Base-by-base conservation (phyloP, 2,888 invertebrate species). In the Caenorhabditis becei region DNA sequence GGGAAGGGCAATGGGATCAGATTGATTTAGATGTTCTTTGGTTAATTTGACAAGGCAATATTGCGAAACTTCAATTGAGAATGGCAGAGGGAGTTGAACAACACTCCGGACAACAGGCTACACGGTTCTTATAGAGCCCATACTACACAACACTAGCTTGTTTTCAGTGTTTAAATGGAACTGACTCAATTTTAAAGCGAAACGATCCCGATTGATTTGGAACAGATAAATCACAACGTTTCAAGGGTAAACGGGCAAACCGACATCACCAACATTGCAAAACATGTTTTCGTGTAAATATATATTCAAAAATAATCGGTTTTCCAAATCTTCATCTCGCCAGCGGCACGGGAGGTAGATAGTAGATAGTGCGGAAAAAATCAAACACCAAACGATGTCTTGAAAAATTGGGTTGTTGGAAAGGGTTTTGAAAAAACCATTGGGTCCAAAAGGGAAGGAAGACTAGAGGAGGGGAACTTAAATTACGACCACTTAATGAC, bases 251-350 rank as follows among this genome's bases (percentile, higher is more conserved):
- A 10, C n/a, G n/a, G 14, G 41, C 16, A 41, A 41, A 2, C 32
- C 32, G 10, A 16, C 10, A 10, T 11, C 41, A 2, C 2, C 41
- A 5, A 3, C 16, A 28, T 23, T 20, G 69, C 47, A 51, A 59
- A 54, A 71, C 62, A 56, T 56, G 62, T 62, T 71, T 63, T 62
- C 54, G 71, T 28, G 2, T 14, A 41, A 11, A 71, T 44, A 61
- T 70, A 51, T 62, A 32, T 28, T n/a, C 26, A 61, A 37, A 59
- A 62, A 18, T 58, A 71, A 71, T 71, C 62, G 71, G 54, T 44
- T 71, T 59, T 24, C 44, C 11, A 26, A 26, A 51, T 41, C 26
- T 41, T 41, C 24, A 0, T 20, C 18, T 14, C 35, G 58, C 32
- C 4, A 7, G 4, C 32, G 41, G n/a, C n/a, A n/a, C n/a, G n/a